A percentile compares a stretch with the other conserved stretches of the same genome.
These are phyloP conservation scores for Drosophila bocqueti DNA, from an alignment of 1,140 invertebrate species.

Conservation along the genomic window DNA sequence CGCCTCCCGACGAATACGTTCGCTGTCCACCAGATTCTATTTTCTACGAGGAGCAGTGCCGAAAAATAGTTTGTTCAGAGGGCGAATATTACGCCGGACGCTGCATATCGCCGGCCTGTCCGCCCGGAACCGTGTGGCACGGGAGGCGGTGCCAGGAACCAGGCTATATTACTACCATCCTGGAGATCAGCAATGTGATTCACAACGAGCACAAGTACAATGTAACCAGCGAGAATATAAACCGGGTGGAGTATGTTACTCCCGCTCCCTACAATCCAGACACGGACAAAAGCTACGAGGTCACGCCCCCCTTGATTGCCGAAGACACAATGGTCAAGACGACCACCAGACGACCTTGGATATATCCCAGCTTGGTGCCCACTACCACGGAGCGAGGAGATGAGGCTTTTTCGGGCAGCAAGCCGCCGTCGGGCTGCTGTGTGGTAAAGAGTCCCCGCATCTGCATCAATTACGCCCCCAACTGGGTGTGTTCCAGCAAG, in stretches of 20 bases:
- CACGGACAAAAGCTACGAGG: constrained; percentile 10
- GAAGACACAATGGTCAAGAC: neutral
- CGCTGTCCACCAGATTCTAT: constrained; percentile 67
- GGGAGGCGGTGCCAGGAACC: constrained; percentile 49
- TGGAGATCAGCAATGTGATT: constrained; percentile 70
- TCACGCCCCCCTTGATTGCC: neutral
- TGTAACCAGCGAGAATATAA: constrained; percentile 52
- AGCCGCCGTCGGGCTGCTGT: constrained; percentile 45
- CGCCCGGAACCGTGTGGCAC: constrained; percentile 66
- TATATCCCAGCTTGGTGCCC: constrained; percentile 10
- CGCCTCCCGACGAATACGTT: constrained; percentile 24
- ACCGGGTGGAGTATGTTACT: constrained; percentile 51
- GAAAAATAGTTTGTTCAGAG: constrained; percentile 58
- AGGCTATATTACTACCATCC: constrained; percentile 65
- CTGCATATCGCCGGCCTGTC: constrained; percentile 58
- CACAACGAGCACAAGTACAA: constrained; percentile 47
- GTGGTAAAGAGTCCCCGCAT: constrained; percentile 58
- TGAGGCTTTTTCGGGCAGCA: constrained; percentile 13
- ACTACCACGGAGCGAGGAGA: constrained; percentile 15
- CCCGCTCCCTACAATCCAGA: constrained; percentile 28
- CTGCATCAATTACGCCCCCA: constrained; percentile 59
- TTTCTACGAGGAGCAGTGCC: constrained; percentile 54
- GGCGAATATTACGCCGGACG: constrained; percentile 63
- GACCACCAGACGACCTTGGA: constrained; percentile 15
- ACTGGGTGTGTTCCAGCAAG: constrained; percentile 65